Evolutionary conservation across 2,888 invertebrate genomes (phyloP), one percentile per base, ranked within the genome.

Genomic region (Monopis laevigella): DNA sequence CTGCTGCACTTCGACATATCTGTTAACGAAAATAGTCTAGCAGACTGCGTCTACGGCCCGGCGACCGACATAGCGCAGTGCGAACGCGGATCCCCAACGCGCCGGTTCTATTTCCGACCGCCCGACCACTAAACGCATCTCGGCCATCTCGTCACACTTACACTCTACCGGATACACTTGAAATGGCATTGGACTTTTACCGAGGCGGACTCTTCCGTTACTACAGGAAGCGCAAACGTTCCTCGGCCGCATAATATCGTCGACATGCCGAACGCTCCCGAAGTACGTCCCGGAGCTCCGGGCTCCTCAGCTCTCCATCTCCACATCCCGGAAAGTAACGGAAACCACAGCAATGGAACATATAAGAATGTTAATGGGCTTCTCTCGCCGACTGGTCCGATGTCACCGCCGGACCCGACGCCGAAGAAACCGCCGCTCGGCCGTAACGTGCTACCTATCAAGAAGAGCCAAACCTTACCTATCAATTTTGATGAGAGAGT

Each of bases 31-130:
- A 80, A 80, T 78, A 80, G 78, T 78, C 69, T 54, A 62, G 72
- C 75, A 63, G 41, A 24, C 26, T 27, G 21, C 42, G 41, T 28
- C 59, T 58, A 57, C 65, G 60, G 69, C 74, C 72, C 73, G 71
- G 78, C 77, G 78, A 75, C 77, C 77, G 78, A 78, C 72, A 68
- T 77, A 74, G 65, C 70, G 66, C 70, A 78, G 78, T 78, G 59
- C 62, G 70, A 58, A 62, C 75, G 75, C 74, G 73, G 62, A 68
- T 57, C 73, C 62, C 73, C 65, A 72, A 58, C 77, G 66, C 67
- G 74, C 66, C 78, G 78, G 78, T 73, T 73, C 78, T 80, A 80
- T 80, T 80, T 78, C 65, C 59, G 69, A 67, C 66, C 40, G 10
- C 59, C 63, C 70, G 66, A 60, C 65, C 68, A 18, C 29, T 34